Percentiles rank a stretch among this genome's conserved stretches.
phyloP scores from a whole-genome alignment of 2,113 vertebrate species.

The Psilopogon haemacephalus region DNA sequence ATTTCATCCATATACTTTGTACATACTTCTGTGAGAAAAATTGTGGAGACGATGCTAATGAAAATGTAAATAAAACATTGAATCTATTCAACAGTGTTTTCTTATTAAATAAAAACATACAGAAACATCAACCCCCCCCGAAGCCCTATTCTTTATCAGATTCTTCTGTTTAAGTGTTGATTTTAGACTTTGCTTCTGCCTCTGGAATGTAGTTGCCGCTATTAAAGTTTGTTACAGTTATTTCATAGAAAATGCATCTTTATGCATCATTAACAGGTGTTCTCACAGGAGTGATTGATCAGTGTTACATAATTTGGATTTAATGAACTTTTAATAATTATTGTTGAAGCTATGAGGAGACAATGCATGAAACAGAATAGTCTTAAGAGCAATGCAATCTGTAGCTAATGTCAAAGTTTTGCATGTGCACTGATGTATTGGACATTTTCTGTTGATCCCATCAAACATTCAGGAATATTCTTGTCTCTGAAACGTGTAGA shows the following conservation, averaged over 20 bases:
- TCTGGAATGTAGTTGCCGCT: background rate
- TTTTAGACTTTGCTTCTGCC: background rate
- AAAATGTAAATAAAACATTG: constrained; percentile 10
- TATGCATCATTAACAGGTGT: background rate
- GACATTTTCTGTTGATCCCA: background rate
- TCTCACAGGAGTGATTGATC: background rate
- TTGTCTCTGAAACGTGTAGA: background rate
- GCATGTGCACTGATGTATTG: background rate
- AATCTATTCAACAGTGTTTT: background rate
- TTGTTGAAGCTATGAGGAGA: background rate
- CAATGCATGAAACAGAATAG: background rate
- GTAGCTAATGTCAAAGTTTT: background rate
- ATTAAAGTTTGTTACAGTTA: background rate
- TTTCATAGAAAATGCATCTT: background rate
- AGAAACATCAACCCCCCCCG: background rate
- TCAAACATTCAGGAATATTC: background rate
- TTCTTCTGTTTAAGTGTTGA: background rate
- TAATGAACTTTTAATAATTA: background rate
- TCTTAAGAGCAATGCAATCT: background rate
- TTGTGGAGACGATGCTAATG: background rate
- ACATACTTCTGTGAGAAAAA: background rate
- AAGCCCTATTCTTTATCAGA: background rate
- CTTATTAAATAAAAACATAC: background rate
- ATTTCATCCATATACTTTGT: background rate
- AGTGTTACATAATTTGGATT: background rate